phyloP scores from a whole-genome alignment of 2,888 invertebrate genomes.

The Nematopogon swammerdamellus region DNA sequence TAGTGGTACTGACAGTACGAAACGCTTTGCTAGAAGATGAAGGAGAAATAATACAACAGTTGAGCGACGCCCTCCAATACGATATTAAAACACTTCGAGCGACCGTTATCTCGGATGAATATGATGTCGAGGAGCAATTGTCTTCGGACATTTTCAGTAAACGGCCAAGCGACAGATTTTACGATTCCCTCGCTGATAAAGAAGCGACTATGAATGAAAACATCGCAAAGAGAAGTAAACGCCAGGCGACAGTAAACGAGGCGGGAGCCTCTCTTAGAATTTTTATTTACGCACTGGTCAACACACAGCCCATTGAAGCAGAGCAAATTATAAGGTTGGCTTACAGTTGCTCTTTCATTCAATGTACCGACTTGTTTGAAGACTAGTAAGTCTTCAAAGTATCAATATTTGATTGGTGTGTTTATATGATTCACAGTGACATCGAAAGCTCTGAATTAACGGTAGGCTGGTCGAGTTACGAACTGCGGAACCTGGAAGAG shows the following conservation, averaged over 20 bases:
- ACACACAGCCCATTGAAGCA: neutral
- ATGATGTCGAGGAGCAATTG: constrained; percentile 7
- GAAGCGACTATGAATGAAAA: neutral
- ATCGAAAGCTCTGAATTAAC: no score
- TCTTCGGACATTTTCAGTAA: neutral
- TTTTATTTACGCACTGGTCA: neutral
- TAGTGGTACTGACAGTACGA: constrained; percentile 36
- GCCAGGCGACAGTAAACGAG: neutral
- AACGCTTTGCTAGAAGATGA: constrained; percentile 39
- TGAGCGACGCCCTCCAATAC: constrained; percentile 32
- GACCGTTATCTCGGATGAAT: constrained; percentile 27
- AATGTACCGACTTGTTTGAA: no score
- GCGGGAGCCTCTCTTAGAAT: neutral
- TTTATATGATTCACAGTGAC: no score
- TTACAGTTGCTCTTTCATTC: no score
- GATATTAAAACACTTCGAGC: constrained; percentile 37
- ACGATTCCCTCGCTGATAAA: neutral
- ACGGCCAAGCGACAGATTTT: neutral
- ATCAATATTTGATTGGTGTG: no score
- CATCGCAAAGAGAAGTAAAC: neutral
- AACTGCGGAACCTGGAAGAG: constrained; percentile 23
- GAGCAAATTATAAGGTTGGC: neutral
- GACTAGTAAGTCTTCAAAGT: no score
- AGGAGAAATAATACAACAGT: constrained; percentile 20
- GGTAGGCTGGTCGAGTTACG: no score